A percentile compares a stretch with the other conserved stretches of the same genome.
These are phyloP conservation scores for Coleophora deauratella DNA, from an alignment of 2,888 invertebrate genomes.

Conservation along the genomic window DNA sequence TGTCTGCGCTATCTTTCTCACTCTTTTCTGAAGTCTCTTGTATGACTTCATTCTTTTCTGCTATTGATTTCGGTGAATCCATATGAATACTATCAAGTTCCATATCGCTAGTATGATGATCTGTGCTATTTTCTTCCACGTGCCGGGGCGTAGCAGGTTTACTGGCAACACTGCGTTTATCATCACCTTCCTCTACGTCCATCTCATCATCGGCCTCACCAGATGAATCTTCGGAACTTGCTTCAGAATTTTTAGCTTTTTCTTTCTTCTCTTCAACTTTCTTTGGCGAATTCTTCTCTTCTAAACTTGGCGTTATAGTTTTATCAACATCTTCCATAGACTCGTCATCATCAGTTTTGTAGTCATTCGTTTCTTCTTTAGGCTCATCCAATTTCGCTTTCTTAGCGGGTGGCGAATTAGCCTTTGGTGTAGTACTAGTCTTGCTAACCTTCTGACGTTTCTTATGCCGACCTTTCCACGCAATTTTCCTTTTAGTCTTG, in stretches of 20 bases:
- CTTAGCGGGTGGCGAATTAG: conserved; percentile 42
- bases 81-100: conserved; percentile 65
- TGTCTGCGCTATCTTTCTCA: conserved; percentile 26
- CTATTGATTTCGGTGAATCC: conserved; percentile 61
- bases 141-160: conserved; percentile 49
- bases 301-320: conserved; percentile 17
- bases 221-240: conserved; percentile 75
- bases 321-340: conserved; percentile 35
- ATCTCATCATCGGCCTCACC: conserved; percentile 80
- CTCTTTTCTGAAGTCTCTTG: conserved; percentile 41
- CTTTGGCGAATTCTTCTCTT: conserved; percentile 24
- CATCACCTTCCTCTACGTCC: conserved; percentile 76
- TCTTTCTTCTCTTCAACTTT: conserved; percentile 32
- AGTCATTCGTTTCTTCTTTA: conserved; percentile 29
- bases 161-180: conserved; percentile 47
- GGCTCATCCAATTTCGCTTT: conserved; percentile 41
- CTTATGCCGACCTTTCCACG: conserved; percentile 65
- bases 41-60: conserved; percentile 55
- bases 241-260: conserved; percentile 58
- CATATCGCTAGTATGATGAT: conserved; percentile 67
- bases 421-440: conserved; percentile 19
- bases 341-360: conserved; percentile 48
- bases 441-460: conserved; percentile 46
- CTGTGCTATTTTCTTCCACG: conserved; percentile 59
- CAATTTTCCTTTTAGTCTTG: conserved; percentile 60